Evolutionary conservation across 2,113 vertebrate species (phyloP).

Genomic region (Spea bombifrons): DNA sequence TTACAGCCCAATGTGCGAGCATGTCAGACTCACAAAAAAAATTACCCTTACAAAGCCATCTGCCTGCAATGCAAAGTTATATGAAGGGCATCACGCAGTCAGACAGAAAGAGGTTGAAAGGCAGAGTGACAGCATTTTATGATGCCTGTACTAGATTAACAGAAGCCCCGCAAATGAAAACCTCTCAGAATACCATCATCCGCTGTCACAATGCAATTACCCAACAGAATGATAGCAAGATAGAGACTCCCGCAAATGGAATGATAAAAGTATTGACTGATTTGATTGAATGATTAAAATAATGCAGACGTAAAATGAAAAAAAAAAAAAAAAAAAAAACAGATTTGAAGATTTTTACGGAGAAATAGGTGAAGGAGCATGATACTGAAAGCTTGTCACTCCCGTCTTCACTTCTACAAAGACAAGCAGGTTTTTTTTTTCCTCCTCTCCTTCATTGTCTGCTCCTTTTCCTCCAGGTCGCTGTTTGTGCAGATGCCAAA

Average conservation of each 20-base stretch:
- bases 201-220: slow-evolving; percentile 99
- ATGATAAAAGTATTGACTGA: slow-evolving; percentile 99
- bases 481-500: slow-evolving; percentile 97
- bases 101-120: slow-evolving; percentile 96
- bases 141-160: slow-evolving; percentile 99
- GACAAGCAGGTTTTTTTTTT: slow-evolving; percentile 74
- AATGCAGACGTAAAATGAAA: slow-evolving; percentile 99
- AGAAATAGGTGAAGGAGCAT: slow-evolving; percentile 84
- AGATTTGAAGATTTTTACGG: slow-evolving; percentile 78
- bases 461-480: slow-evolving; percentile 81
- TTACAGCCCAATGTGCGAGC: slow-evolving; percentile 83
- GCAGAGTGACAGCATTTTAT: slow-evolving; percentile 99
- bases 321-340: slow-evolving; percentile 56
- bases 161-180: slow-evolving; percentile 99
- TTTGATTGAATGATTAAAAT: slow-evolving; percentile 99
- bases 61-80: slow-evolving; percentile 98
- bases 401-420: slow-evolving; percentile 76
- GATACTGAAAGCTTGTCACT: slow-evolving; percentile 85
- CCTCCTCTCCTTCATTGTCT: slow-evolving; percentile 58
- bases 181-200: slow-evolving; percentile 99
- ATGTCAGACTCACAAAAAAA: slow-evolving; percentile 85
- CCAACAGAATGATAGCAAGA: slow-evolving; percentile 99
- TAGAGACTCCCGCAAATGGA: slow-evolving; percentile 98
- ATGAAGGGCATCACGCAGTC: slow-evolving; percentile 99
- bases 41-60: slow-evolving; percentile 87